These are phyloP conservation scores for Synanthedon vespiformis DNA, from an alignment of 2,888 invertebrate species.

Conservation along the genomic window DNA sequence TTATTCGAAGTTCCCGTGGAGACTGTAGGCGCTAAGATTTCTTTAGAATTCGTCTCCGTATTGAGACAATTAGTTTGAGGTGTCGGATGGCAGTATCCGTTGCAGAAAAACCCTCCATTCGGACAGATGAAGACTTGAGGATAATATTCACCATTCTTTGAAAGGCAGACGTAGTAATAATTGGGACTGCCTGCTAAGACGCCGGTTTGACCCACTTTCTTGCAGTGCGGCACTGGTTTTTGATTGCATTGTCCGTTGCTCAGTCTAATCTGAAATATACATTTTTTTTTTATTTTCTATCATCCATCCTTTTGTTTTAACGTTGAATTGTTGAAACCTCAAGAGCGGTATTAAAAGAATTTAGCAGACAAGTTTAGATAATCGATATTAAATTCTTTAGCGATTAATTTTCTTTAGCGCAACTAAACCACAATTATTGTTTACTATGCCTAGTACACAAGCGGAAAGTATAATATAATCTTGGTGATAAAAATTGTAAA, in stretches of 20 bases:
- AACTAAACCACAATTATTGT: no score
- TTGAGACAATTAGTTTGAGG: slow-evolving; percentile 8
- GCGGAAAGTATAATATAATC: no score
- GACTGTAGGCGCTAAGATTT: not conserved
- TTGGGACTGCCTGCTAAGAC: slow-evolving; percentile 35
- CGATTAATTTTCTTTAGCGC: no score
- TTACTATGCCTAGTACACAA: no score
- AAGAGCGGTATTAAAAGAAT: no score
- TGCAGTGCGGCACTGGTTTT: slow-evolving; percentile 41
- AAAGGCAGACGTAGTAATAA: slow-evolving; percentile 54
- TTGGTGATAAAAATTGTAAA: no score
- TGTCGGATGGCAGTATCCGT: slow-evolving; percentile 39
- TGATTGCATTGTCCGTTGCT: slow-evolving; percentile 41
- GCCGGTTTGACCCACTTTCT: slow-evolving; percentile 37
- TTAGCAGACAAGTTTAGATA: no score
- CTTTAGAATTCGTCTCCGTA: not conserved
- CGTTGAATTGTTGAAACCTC: no score
- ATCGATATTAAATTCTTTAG: no score
- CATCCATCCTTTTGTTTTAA: no score
- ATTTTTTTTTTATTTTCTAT: no score
- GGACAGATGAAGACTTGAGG: slow-evolving; percentile 60
- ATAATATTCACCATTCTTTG: slow-evolving; percentile 25
- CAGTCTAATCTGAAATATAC: slow-evolving; percentile 33
- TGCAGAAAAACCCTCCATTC: slow-evolving; percentile 52
- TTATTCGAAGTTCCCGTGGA: slow-evolving; percentile 5